Conservation (phyloP, 2,888 invertebrate species). For the Junonia oenone region DNA sequence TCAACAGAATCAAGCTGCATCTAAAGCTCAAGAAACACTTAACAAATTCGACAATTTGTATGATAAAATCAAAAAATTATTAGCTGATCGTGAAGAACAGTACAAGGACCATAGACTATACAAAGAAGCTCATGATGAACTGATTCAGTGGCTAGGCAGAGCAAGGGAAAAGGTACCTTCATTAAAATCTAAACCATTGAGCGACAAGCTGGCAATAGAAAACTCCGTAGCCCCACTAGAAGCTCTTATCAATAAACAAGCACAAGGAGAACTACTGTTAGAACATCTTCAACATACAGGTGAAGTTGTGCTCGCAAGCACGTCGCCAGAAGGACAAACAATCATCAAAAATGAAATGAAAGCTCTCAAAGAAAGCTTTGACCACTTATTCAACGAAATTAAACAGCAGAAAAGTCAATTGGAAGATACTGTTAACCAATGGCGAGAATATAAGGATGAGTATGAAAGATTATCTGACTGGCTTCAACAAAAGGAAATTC, state of each 20-base stretch:
- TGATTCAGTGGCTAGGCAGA: conserved; percentile 92
- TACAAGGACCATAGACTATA: conserved; percentile 93
- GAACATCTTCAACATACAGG: conserved; percentile 93
- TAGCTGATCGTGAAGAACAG: conserved; percentile 90
- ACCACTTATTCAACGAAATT: conserved; percentile 90
- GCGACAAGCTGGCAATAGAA: conserved; percentile 93
- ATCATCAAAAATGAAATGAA: conserved; percentile 91
- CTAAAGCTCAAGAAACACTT: conserved; percentile 91
- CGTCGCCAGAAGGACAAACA: conserved; percentile 88
- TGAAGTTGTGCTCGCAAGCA: conserved; percentile 90
- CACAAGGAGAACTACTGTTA: conserved; percentile 91
- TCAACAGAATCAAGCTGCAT: conserved; percentile 89
- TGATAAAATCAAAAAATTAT: conserved; percentile 86
- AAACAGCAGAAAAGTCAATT: conserved; percentile 90
- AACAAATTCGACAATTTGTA: conserved; percentile 90
- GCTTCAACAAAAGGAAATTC: conserved; percentile 94
- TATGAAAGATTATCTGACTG: conserved; percentile 94
- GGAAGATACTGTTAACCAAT: conserved; percentile 88
- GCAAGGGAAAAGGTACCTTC: conserved; percentile 94
- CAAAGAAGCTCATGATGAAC: conserved; percentile 94
- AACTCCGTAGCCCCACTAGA: conserved; percentile 93
- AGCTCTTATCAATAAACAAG: conserved; percentile 91
- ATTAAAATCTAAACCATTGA: conserved; percentile 89
- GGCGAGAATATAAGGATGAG: conserved; percentile 95
- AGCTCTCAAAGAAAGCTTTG: conserved; percentile 90